Base-by-base conservation (phyloP, 2,797 vertebrate genomes). In the Acrossocheilus fasciatus region DNA sequence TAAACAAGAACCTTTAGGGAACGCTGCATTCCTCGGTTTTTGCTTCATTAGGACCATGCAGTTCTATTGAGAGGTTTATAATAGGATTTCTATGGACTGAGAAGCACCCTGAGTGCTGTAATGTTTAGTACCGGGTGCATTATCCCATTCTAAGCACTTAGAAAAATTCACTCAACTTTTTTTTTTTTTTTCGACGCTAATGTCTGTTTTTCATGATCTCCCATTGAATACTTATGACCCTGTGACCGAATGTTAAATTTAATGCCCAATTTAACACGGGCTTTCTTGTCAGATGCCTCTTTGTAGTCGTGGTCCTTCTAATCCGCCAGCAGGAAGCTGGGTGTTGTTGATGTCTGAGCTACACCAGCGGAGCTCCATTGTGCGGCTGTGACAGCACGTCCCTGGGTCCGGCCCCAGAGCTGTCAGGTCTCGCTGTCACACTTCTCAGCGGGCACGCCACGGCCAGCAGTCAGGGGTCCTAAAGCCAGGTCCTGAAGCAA, bases 251-350 rank as follows among this genome's bases (percentile, higher is more conserved):
- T 89, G 90, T 90, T 95, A 94, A 95, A 95, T 94, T 91, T 95
- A 94, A 95, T 96, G 94, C 94, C 93, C 94, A 95, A 95, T 96
- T 95, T 95, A 95, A 94, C 95, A 95, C 92, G 92, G 93, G 82
- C 90, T 93, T 95, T 88, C 66, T 95, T 93, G 94, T 94, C 88
- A 86, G 89, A 86, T 70, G 6, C 87, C 77, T 89, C 90, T 95
- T 95, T 95, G 94, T 95, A 89, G 84, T 81, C 76, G 68, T 88
- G 90, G 76, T 88, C 92, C 92, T 92, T 93, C 91, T 94, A 91
- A 94, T 93, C 86, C 66, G 91, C 86, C 93, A 89, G 94, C 84
- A 68, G 80, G 85, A 91, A 92, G 89, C 68, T 69, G 81, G 87
- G 89, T 92, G 92, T 89, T 92, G 93, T 91, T 90, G 94, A 90